Evolutionary conservation across 1,140 invertebrate species (phyloP), one percentile per base, ranked within the genome.

Genomic region (Propsilocerus akamusi): DNA sequence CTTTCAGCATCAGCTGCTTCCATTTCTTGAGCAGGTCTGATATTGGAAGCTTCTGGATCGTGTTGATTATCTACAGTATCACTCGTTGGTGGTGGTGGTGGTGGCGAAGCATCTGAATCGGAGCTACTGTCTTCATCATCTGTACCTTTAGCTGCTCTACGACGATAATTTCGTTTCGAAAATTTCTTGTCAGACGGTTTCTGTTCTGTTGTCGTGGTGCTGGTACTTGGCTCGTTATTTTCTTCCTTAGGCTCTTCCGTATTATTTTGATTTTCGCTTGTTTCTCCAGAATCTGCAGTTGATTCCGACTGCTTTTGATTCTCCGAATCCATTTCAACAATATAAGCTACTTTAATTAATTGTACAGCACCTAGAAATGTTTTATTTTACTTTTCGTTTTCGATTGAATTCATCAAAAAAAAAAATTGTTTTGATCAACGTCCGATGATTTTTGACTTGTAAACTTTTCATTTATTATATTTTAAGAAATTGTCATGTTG

Each of bases 51-150:
- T 37, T 37, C 12, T 41, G n/a, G 34, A 17, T 41, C 34, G 17
- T 17, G 3, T 17, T 17, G 8, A 41, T 41, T 41, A 8, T 20
- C 8, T 2, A n/a, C n/a, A n/a, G n/a, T n/a, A n/a, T n/a, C n/a
- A n/a, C n/a, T n/a, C n/a, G n/a, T n/a, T n/a, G n/a, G n/a, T n/a
- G n/a, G n/a, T n/a, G n/a, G n/a, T n/a, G n/a, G n/a, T n/a, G n/a
- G n/a, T n/a, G n/a, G n/a, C n/a, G n/a, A n/a, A n/a, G n/a, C n/a
- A n/a, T n/a, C n/a, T n/a, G n/a, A n/a, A n/a, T n/a, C n/a, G n/a
- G n/a, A n/a, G n/a, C n/a, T n/a, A n/a, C n/a, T n/a, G n/a, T 41
- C 34, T 17, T 20, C 34, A 41, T 41, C 34, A 41, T 41, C 34
- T 20, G 14, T 41, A 20, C 34, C 22, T 3, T 41, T 20, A 17